Base-by-base conservation (phyloP, 2,113 vertebrate genomes). In the Mionectes macconnelli region DNA sequence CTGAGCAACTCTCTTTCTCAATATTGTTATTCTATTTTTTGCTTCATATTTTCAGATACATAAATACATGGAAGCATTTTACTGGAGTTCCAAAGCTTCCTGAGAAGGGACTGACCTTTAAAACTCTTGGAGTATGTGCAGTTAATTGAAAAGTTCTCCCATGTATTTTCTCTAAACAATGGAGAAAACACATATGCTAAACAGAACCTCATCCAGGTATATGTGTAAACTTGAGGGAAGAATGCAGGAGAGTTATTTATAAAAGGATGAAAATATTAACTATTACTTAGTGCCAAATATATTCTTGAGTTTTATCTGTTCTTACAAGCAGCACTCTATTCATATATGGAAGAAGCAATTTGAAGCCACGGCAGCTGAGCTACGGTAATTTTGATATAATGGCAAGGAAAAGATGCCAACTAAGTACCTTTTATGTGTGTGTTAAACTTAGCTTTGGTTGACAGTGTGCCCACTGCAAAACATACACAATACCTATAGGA, bases 401-500 rank as follows among this genome's bases (percentile, higher is more conserved):
- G 83, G 79, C 79, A 88, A 84, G 82, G 88, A 94, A 93, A 94
- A 94, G 64, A 78, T 96, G 94, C 94, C 95, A 97, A 76, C 56
- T 59, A 91, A 88, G 52, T 78, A 84, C 47, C 79, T 96, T 96
- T 96, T 60, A 94, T 87, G 82, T 93, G 47, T 60, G n/a, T 24
- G 22, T 80, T 95, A 91, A 93, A 91, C 78, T 82, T 80, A 88
- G 90, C 84, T 96, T 95, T 92, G 88, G 79, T 96, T 97, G 94
- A 92, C 87, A 93, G 68, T 24, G 76, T 96, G 92, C 94, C 96
- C 92, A 93, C 52, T 77, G 94, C 90, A 94, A 97, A 96, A 95
- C 82, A 94, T 86, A 95, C 56, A 95, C 87, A 95, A 50, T 90
- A 92, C 40, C 75, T 96, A 40, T 70, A 93, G 82, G 82, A 93